Evolutionary conservation across 2,113 vertebrate species (phyloP).

Genomic region (Anolis carolinensis): DNA sequence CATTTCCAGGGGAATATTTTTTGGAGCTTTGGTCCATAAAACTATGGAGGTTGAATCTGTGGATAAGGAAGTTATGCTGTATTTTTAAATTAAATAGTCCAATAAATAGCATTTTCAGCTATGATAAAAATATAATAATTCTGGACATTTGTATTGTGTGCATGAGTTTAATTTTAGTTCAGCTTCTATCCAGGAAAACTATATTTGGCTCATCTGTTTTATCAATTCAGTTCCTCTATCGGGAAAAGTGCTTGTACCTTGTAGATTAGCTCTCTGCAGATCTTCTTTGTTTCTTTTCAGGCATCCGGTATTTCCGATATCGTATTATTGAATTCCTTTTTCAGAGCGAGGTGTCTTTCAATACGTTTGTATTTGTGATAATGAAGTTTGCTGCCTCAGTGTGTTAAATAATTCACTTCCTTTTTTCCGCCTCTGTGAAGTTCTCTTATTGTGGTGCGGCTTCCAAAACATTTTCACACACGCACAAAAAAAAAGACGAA

Average conservation of each 20-base stretch:
- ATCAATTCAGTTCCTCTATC: conserved; percentile 23
- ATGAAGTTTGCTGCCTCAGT: conserved; percentile 9
- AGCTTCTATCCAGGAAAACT: not conserved
- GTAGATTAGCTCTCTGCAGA: not conserved
- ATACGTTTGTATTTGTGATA: conserved; percentile 12
- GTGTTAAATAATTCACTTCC: conserved; percentile 37
- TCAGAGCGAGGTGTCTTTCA: conserved; percentile 15
- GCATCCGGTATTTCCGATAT: conserved; percentile 9
- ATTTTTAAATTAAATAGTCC: not conserved
- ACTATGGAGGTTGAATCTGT: too few relatives aligned
- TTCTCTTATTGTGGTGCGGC: not conserved
- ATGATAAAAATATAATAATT: not conserved
- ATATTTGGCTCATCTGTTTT: conserved; percentile 6
- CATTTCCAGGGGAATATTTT: too few relatives aligned
- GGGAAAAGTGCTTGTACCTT: conserved; percentile 25
- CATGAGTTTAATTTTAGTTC: conserved; percentile 23
- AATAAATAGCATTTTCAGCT: not conserved
- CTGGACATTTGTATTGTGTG: not conserved
- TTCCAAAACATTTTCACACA: conserved; percentile 22
- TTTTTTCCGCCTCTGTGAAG: not conserved
- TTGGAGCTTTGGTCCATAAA: too few relatives aligned
- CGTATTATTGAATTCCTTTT: conserved; percentile 17
- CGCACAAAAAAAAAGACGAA: not conserved
- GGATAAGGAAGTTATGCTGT: too few relatives aligned
- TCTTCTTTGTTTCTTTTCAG: conserved; percentile 23